Conservation (phyloP, 2,113 vertebrate species). For the Anas platyrhynchos region DNA sequence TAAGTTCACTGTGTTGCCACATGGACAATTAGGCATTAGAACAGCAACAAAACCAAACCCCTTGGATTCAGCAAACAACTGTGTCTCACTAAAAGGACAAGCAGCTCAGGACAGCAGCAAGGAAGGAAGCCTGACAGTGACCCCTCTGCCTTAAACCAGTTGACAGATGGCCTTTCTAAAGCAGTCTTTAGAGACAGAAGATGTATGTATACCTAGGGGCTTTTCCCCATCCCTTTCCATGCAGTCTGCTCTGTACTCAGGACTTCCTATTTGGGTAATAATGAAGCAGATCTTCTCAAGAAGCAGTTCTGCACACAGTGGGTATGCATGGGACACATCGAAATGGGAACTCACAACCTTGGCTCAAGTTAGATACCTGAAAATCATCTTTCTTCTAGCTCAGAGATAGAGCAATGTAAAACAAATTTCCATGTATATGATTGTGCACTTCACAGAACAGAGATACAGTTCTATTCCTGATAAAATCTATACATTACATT, state of each 20-base stretch:
- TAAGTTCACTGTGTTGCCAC: conserved; percentile 44
- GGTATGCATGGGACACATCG: background rate
- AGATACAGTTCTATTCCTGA: background rate
- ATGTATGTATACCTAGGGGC: background rate
- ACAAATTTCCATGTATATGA: background rate
- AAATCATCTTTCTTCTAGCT: background rate
- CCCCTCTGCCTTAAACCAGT: background rate
- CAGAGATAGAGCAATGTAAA: background rate
- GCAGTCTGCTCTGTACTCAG: background rate
- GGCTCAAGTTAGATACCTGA: background rate
- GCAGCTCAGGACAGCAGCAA: background rate
- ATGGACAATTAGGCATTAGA: conserved; percentile 47
- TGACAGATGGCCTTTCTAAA: background rate
- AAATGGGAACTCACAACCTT: background rate
- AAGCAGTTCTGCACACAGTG: background rate
- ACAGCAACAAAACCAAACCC: conserved; percentile 23
- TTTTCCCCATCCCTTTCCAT: background rate
- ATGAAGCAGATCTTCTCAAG: background rate
- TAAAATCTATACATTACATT: background rate
- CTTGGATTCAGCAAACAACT: background rate
- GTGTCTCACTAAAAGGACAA: background rate
- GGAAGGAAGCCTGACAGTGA: background rate
- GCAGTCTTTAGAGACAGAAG: background rate
- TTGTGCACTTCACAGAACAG: background rate
- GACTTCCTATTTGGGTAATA: background rate